Evolutionary conservation across 2,113 vertebrate genomes (phyloP).

Genomic region (Otocyon megalotis): DNA sequence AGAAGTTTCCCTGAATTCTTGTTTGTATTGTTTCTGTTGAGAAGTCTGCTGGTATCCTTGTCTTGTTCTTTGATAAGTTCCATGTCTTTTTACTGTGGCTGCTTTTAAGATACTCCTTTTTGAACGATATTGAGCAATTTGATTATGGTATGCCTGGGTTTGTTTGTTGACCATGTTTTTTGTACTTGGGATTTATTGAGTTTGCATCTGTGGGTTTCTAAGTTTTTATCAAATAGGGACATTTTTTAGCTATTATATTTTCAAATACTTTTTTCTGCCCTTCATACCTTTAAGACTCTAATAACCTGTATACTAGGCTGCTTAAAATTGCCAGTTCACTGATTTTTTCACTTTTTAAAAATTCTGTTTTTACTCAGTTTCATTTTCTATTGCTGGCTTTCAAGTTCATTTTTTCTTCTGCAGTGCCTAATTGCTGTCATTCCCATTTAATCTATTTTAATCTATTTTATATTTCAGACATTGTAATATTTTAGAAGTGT

Average conservation of each 20-base stretch:
- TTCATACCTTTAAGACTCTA: neutral
- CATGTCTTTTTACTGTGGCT: neutral
- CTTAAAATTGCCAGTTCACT: neutral
- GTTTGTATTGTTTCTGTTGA: neutral
- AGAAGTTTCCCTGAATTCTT: neutral
- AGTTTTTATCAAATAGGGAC: neutral
- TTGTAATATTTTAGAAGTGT: neutral
- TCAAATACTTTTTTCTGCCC: neutral
- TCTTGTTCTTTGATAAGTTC: neutral
- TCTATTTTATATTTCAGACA: neutral
- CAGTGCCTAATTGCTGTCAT: neutral
- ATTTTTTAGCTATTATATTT: neutral
- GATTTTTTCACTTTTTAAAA: neutral
- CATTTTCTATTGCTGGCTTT: neutral
- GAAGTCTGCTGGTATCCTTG: neutral
- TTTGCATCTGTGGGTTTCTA: neutral
- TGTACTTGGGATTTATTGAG: constrained; percentile 6
- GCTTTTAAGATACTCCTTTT: neutral
- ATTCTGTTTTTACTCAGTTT: neutral
- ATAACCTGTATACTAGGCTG: neutral
- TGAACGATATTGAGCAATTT: neutral
- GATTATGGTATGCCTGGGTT: neutral
- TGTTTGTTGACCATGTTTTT: neutral
- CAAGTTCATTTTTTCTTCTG: neutral
- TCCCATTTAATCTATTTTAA: neutral